Base-by-base conservation (phyloP, 2,113 vertebrate species). In the Thomomys bottae region DNA sequence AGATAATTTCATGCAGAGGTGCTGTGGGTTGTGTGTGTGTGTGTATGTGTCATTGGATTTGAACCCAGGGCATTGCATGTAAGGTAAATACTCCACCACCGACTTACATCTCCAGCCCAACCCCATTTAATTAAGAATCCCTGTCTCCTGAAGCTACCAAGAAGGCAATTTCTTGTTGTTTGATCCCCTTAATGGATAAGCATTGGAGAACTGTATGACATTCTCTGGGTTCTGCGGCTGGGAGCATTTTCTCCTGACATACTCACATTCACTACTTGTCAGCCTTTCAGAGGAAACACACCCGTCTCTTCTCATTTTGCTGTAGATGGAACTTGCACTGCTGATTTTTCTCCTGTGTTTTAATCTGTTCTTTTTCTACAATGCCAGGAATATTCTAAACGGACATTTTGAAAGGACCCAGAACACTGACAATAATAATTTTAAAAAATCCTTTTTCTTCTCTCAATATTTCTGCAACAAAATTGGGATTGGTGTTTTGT, bases 391-490 rank as follows among this genome's bases (percentile, higher is more conserved):
- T 26, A 81, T 72, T 91, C 24, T 78, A 81, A 68, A 59, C 54
- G 68, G n/a, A 68, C 14, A 18, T 66, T 92, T 91, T 84, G 36
- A 91, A 94, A 88, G 21, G 24, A 63, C 34, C 6, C 42, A 84
- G 11, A 63, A 18, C 20, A 87, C 76, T 54, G 17, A 63, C 57
- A 76, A 42, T 78, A 78, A 68, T 80, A 36, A 80, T 84, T 89
- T 61, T 0, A 34, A 77, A 75, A 80, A 30, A 26, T 3, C 30
- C 59, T 40, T 77, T 23, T 84, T 90, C 71, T 42, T 79, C 9
- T 82, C 59, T 92, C 34, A 49, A 23, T 79, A 80, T 49, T 42
- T 87, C 57, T 89, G 40, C 70, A 87, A 80, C 20, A 88, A 82
- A 84, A 34, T 15, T 8, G n/a, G 10, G 18, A 45, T 2, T 28